Base-by-base conservation (phyloP, 2,113 vertebrate genomes). In the Panthera uncia region DNA sequence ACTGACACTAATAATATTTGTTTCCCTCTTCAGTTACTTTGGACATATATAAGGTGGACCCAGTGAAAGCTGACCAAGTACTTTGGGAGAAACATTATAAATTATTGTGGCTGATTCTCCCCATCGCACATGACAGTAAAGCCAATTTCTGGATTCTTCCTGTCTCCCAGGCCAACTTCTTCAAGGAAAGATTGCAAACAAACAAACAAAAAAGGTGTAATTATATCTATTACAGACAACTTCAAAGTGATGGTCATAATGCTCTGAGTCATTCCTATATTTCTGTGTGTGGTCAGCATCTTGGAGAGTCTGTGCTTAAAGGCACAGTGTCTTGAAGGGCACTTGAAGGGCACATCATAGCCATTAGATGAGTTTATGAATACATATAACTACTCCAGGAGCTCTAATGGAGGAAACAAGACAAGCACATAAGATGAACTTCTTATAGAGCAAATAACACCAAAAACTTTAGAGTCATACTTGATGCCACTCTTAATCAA, bases 201-300 rank as follows among this genome's bases (percentile, higher is more conserved):
- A 71, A 45, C 41, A 45, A 45, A 45, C 6, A 45, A 45, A 95
- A 86, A 93, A 31, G n/a, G 65, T 96, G 16, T 80, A 81, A 93
- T 96, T 95, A 86, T 41, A 61, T 94, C 63, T 57, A 73, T 50
- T 96, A 76, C 73, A 96, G 76, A 95, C 29, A 87, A 19, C 86
- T 50, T 88, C 38, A 78, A 89, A 81, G 79, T 4, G n/a, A 65
- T 66, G 66, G 18, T 61, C 82, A 52, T 82, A 57, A 61, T 6
- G 31, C 85, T 87, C 31, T 96, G 84, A 97, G 68, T 95, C 69
- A 71, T 63, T 83, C 41, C 61, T 9, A 14, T 36, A 61, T 61
- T 95, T 85, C 48, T 38, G 83, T 38, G 14, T 74, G 55, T 45
- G 9, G 66, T 88, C 94, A 95, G 81, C 82, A 36, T 85, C 65